Base-by-base conservation (phyloP, 1,140 invertebrate genomes). In the Acarapis woodi region DNA sequence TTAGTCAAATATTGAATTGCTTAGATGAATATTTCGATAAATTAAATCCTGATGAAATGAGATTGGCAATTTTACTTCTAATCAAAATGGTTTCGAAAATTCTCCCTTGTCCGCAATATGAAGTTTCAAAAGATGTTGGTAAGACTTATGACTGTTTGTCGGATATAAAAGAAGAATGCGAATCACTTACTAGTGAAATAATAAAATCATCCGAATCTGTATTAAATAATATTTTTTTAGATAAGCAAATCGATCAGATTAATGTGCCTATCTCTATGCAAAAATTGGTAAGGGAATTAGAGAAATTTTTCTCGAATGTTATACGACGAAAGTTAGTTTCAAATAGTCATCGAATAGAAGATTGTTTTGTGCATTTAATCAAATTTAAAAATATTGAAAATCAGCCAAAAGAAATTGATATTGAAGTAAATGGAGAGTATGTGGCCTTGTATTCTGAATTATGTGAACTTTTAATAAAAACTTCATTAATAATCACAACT, bases 61-160 rank as follows among this genome's bases (percentile, higher is more conserved):
- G 61, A 0, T 57, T 58, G 20, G 65, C 65, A 43, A 57, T 79
- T 4, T 57, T 63, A 34, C 53, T 78, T 1, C 74, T 71, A 47
- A 65, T 64, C 23, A 74, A 74, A 55, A 69, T 80, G 43, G 56
- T 79, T 14, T 68, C 66, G 0, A 69, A 71, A 50, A 70, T 77
- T 22, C 71, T 74, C 48, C 71, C 72, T 4, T 24, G 34, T 10
- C 8, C 16, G 6, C 20, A 35, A 35, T 9, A 21, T 20, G 33
- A 35, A 35, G 9, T 9, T 9, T 35, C 33, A 4, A 35, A 35
- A 21, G 18, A n/a, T 21, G 18, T 16, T 14, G 16, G 15, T 9
- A 32, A 32, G 18, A 16, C 14, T 8, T 8, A 16, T 14, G 30
- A 32, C 18, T 8, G 12, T 32, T 8, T 32, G 18, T 12, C 30